A percentile compares a stretch with the other conserved stretches of the same genome.
Evolutionary conservation across 2,797 vertebrate genomes (phyloP).

Genomic region (Fistularia commersonii): DNA sequence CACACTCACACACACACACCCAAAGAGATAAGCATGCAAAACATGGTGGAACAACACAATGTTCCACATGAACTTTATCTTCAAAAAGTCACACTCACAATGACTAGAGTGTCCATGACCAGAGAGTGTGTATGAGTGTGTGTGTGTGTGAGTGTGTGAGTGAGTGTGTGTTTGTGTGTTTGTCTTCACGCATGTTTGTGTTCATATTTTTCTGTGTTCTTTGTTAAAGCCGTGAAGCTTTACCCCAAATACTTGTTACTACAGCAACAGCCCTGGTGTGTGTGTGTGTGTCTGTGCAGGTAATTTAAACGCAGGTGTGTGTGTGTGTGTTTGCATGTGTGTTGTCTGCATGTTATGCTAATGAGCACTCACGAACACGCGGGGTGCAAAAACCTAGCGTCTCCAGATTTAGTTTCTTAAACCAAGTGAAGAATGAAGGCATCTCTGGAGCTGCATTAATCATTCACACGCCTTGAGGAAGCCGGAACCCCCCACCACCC

Average conservation of each 20-base stretch:
- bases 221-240: conserved; percentile 32
- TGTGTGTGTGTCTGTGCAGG: conserved; percentile 1
- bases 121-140: conserved; percentile 6
- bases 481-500: no score
- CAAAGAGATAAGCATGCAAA: conserved; percentile 27
- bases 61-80: conserved; percentile 27
- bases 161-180: conserved; percentile 3
- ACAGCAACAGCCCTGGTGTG: conserved; percentile 42
- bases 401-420: no score
- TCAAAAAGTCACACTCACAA: conserved; percentile 11
- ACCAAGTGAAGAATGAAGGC: no score
- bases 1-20: conserved; percentile 4
- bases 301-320: not conserved
- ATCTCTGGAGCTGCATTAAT: no score
- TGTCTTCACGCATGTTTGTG: conserved; percentile 6
- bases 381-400: no score
- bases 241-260: conserved; percentile 40
- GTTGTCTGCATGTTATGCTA: conserved; percentile 8
- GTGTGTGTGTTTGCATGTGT: conserved; percentile 4
- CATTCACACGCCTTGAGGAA: no score
- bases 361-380: conserved; percentile 3
- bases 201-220: conserved; percentile 8
- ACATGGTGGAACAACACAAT: conserved; percentile 16
- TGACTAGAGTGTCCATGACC: no score
- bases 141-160: conserved; percentile 13